A percentile compares a stretch with the other conserved stretches of the same genome.
phyloP scores from a whole-genome alignment of 2,888 invertebrate species.

The Invenusta paracnida region DNA sequence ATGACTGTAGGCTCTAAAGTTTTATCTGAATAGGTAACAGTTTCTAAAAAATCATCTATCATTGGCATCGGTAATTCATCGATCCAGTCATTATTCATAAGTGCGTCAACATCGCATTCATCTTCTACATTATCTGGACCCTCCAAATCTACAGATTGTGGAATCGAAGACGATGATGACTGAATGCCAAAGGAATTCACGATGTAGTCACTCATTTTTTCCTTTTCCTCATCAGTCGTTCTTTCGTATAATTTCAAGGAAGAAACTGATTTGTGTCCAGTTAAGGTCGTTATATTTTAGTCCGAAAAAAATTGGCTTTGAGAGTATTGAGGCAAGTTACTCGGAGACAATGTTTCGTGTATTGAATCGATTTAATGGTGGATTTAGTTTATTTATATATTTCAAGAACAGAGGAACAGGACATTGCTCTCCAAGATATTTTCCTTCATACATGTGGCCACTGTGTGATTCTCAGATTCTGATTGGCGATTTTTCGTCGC shows the following conservation, averaged over 20 bases:
- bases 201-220: neutral
- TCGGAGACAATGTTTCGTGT: neutral
- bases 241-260: neutral
- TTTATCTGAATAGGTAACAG: neutral
- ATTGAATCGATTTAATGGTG: neutral
- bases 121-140: neutral
- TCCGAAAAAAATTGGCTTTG: neutral
- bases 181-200: neutral
- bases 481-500: too few relatives aligned
- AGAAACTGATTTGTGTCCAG: neutral
- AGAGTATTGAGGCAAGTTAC: neutral
- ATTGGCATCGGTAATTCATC: too few relatives aligned
- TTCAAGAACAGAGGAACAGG: neutral
- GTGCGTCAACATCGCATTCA: neutral
- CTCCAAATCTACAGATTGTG: neutral
- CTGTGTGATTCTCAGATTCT: too few relatives aligned
- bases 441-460: too few relatives aligned
- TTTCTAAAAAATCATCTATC: neutral
- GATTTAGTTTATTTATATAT: neutral
- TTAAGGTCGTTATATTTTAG: neutral
- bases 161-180: neutral
- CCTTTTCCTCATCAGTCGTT: neutral
- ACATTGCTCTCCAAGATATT: neutral
- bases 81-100: neutral
- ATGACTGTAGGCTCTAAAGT: neutral